A percentile compares a stretch with the other conserved stretches of the same genome.
These are phyloP conservation scores for Telmatochromis sp. DNA, from an alignment of 2,113 vertebrate species.

Conservation along the genomic window DNA sequence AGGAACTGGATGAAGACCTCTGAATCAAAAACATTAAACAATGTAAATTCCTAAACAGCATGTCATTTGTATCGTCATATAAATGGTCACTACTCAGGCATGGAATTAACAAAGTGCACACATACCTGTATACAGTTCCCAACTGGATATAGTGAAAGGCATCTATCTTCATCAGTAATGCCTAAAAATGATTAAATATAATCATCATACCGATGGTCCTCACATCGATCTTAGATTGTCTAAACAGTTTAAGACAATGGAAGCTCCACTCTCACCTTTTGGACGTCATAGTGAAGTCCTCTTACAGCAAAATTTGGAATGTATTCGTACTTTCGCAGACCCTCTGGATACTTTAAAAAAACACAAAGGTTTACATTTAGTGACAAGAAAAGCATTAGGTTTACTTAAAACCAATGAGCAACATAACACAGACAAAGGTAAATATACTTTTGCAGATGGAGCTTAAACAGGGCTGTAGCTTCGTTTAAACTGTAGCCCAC, in stretches of 20 bases:
- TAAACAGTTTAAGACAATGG: background rate
- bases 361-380: background rate
- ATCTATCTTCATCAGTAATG: slow-evolving; percentile 96
- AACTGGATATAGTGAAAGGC: slow-evolving; percentile 97
- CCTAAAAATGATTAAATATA: slow-evolving; percentile 61
- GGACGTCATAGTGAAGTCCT: slow-evolving; percentile 96
- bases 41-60: background rate
- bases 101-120: background rate
- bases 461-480: background rate
- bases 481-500: background rate
- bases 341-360: slow-evolving; percentile 82
- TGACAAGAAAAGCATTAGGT: background rate
- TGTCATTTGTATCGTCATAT: background rate
- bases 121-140: slow-evolving; percentile 75
- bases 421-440: background rate
- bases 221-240: background rate
- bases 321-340: slow-evolving; percentile 86
- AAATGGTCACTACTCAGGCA: background rate
- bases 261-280: slow-evolving; percentile 78
- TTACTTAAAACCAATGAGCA: background rate
- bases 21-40: slow-evolving; percentile 31
- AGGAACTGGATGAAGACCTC: slow-evolving; percentile 87
- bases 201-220: background rate
- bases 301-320: slow-evolving; percentile 90
- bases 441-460: background rate